Evolutionary conservation across 2,888 invertebrate genomes (phyloP).

Genomic region (Acrobeloides nanus): DNA sequence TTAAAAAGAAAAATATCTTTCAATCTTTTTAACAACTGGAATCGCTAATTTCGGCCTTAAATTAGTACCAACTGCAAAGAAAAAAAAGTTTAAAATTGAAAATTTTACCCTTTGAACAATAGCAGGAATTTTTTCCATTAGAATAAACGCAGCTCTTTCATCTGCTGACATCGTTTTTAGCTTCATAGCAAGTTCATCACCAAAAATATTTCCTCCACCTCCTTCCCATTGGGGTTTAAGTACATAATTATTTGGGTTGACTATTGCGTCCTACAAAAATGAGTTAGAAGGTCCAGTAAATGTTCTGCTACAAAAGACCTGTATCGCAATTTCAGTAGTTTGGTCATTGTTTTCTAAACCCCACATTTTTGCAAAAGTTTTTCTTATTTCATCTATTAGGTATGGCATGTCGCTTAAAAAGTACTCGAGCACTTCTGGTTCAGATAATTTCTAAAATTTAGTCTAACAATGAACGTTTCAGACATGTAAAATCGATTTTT

Average conservation of each 20-base stretch:
- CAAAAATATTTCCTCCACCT: conserved; percentile 86
- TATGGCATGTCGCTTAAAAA: conserved; percentile 61
- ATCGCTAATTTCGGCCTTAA: too few relatives aligned
- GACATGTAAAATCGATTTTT: too few relatives aligned
- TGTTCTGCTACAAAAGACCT: too few relatives aligned
- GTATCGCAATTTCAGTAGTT: conserved; percentile 29
- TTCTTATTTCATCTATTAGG: conserved; percentile 64
- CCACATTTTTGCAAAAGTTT: conserved; percentile 83
- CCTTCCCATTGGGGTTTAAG: conserved; percentile 94
- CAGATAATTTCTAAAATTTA: too few relatives aligned
- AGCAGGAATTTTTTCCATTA: conserved; percentile 45
- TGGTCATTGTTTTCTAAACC: conserved; percentile 65
- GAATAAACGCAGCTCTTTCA: conserved; percentile 26
- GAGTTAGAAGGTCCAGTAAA: too few relatives aligned
- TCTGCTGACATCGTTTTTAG: conserved; percentile 12
- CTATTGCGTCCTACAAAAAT: conserved; percentile 30
- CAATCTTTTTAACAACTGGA: too few relatives aligned
- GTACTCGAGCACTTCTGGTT: conserved; percentile 68
- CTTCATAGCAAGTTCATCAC: conserved; percentile 51
- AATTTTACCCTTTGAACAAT: conserved; percentile 44
- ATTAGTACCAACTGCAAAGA: too few relatives aligned
- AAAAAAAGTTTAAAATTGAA: too few relatives aligned
- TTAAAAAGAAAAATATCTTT: too few relatives aligned
- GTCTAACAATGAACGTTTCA: too few relatives aligned
- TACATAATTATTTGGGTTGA: conserved; percentile 73